phyloP scores from a whole-genome alignment of 2,888 invertebrate genomes.

The Dasysyrphus tricinctus region DNA sequence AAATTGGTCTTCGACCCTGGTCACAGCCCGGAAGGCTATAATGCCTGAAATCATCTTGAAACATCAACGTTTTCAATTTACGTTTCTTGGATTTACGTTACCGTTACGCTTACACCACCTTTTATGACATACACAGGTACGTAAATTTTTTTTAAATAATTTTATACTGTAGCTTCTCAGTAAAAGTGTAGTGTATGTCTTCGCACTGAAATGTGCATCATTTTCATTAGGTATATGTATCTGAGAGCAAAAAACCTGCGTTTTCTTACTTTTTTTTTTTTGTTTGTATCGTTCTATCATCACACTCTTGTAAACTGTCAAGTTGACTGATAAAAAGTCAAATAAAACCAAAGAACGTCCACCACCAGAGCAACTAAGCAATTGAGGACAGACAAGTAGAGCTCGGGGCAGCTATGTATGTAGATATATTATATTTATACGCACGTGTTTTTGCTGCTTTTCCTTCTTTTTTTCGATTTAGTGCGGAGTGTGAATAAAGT shows the following conservation, averaged over 20 bases:
- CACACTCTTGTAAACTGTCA: constrained; percentile 29
- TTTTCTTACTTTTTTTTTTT: neutral
- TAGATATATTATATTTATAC: constrained; percentile 15
- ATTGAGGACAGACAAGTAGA: constrained; percentile 14
- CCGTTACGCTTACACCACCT: too few species aligned
- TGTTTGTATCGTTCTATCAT: neutral
- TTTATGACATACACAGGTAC: too few species aligned
- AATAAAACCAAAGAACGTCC: constrained; percentile 21
- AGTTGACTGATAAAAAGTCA: constrained; percentile 28
- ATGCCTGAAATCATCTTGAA: too few species aligned
- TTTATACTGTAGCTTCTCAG: neutral
- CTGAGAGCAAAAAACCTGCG: neutral
- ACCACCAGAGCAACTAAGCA: constrained; percentile 9
- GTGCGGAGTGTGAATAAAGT: neutral
- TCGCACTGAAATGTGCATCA: neutral
- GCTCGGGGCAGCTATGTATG: constrained; percentile 3
- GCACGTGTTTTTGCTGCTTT: constrained; percentile 30
- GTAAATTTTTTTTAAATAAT: too few species aligned
- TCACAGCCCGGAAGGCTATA: too few species aligned
- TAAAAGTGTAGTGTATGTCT: neutral
- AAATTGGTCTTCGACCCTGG: too few species aligned
- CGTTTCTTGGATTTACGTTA: too few species aligned
- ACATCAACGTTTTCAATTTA: too few species aligned
- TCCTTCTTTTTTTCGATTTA: neutral
- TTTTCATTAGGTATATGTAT: neutral